Base-by-base conservation (phyloP, 2,113 vertebrate species). In the Pterocles gutturalis region DNA sequence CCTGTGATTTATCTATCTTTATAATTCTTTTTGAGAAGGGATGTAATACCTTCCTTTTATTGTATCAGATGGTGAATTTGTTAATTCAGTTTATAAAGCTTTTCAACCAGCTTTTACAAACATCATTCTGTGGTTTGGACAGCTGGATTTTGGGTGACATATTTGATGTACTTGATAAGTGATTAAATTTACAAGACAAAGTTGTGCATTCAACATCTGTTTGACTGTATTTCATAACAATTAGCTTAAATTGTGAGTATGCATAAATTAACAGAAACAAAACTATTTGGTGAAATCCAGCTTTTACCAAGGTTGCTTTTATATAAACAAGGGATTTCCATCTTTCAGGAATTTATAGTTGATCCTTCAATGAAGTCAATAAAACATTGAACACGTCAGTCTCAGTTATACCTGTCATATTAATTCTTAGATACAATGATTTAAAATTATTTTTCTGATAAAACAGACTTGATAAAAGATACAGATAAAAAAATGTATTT, bases 321-420 rank as follows among this genome's bases (percentile, higher is more conserved):
- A 17, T 25, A 41, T 29, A 46, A 45, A 31, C 28, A 82, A 76
- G 2, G 8, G 6, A 0, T 43, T 75, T 71, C 20, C 3, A 10
- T 34, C 22, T 26, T 55, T 6, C 5, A 77, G 7, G 7, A 43
- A 48, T 46, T 36, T 69, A 38, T 25, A 64, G 0, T 8, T 76
- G 22, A 45, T 53, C 16, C 5, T 83, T 75, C 38, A 80, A 7
- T 29, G 3, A 87, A 77, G 12, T 16, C 22, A 88, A 14, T 25
- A 78, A 77, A n/a, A 61, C 69, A 3, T 11, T 28, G 11, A 51
- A 28, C 0, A 0, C 16, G 3, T 54, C 22, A 36, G 3, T 57
- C 17, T 82, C 21, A 20, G 16, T 78, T 69, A 61, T 22, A 28
- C 4, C 6, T 53, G 3, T 17, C 3, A 1, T 25, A 64, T 31